These are phyloP conservation scores for Meliscaeva auricollis DNA, from an alignment of 2,888 invertebrate genomes.

Conservation along the genomic window DNA sequence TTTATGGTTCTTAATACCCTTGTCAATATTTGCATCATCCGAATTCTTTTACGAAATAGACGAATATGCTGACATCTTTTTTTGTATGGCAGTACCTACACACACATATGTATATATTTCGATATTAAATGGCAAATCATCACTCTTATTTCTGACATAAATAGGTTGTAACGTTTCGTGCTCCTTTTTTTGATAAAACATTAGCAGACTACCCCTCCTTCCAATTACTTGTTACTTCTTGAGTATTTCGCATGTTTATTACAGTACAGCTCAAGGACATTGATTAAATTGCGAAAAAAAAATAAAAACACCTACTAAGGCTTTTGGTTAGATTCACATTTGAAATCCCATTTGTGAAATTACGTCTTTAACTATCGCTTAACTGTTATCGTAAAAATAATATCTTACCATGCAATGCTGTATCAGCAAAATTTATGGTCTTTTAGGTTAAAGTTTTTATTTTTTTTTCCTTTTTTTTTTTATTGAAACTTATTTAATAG, in stretches of 20 bases:
- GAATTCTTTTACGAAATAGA: no score
- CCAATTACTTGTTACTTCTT: not conserved
- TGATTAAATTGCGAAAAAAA: constrained; percentile 1
- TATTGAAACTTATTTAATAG: not conserved
- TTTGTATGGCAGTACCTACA: not conserved
- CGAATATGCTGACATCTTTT: not conserved
- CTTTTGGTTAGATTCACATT: not conserved
- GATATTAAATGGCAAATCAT: not conserved
- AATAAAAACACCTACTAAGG: not conserved
- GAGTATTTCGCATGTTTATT: not conserved
- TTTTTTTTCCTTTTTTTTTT: not conserved
- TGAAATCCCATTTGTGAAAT: constrained; percentile 15
- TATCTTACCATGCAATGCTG: not conserved
- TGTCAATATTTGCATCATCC: not conserved
- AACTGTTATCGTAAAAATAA: not conserved
- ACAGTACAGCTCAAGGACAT: not conserved
- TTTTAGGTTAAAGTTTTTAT: not conserved
- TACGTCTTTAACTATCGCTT: not conserved
- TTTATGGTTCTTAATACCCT: not conserved
- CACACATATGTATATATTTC: no score
- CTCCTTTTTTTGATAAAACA: not conserved
- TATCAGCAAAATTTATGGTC: not conserved
- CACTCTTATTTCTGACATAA: constrained; percentile 2
- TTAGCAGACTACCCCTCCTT: not conserved
- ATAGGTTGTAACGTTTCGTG: not conserved